Evolutionary conservation across 2,797 vertebrate genomes (phyloP).

Genomic region (Gymnoscopelus microlampas): DNA sequence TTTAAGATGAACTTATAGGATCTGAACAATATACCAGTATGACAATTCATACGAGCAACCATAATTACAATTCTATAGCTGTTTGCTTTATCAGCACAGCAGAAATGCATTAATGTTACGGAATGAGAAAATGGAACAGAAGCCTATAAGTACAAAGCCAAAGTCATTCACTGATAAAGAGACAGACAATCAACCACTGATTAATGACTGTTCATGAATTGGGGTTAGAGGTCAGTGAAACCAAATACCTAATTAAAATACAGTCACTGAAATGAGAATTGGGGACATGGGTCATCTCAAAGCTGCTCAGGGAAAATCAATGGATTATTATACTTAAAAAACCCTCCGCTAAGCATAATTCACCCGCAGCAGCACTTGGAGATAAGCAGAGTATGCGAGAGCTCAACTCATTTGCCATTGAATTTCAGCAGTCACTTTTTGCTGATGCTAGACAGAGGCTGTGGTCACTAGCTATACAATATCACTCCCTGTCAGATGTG

Average conservation of each 20-base stretch:
- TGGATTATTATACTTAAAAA: slow-evolving; percentile 27
- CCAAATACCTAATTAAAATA: slow-evolving; percentile 49
- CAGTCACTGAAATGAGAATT: slow-evolving; percentile 42
- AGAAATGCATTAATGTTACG: neutral
- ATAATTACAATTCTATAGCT: neutral
- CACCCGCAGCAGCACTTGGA: slow-evolving; percentile 5
- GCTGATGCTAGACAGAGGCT: slow-evolving; percentile 19
- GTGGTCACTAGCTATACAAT: neutral
- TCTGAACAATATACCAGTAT: too few species aligned
- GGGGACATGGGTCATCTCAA: slow-evolving; percentile 23
- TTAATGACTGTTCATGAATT: slow-evolving; percentile 46
- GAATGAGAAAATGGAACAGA: slow-evolving; percentile 1
- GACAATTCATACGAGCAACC: neutral
- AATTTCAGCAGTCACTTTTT: slow-evolving; percentile 32
- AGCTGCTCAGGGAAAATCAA: slow-evolving; percentile 25
- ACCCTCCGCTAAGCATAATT: slow-evolving; percentile 12
- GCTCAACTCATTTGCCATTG: slow-evolving; percentile 44
- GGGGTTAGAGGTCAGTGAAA: slow-evolving; percentile 11
- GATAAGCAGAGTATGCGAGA: slow-evolving; percentile 2
- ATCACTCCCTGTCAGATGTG: slow-evolving; percentile 24
- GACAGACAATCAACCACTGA: slow-evolving; percentile 51
- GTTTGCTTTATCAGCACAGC: slow-evolving; percentile 29
- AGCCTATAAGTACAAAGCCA: slow-evolving; percentile 2
- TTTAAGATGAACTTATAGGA: neutral
- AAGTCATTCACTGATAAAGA: slow-evolving; percentile 10